Base-by-base conservation (phyloP, 2,797 vertebrate species). In the Amphiprion clarkii region DNA sequence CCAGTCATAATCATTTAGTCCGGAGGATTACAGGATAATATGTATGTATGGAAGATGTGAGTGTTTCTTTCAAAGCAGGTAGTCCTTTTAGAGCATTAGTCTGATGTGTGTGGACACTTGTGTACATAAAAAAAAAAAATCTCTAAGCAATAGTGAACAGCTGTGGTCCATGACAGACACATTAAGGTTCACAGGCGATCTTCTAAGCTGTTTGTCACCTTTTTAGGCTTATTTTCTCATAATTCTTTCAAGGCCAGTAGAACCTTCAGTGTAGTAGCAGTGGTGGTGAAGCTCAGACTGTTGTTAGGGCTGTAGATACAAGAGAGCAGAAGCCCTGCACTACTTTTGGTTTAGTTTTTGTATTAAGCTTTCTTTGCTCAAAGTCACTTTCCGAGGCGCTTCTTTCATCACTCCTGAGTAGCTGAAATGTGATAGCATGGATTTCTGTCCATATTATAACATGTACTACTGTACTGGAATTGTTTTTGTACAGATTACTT, bases 101-200 rank as follows among this genome's bases (percentile, higher is more conserved):
- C 81, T 66, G 59, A 48, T 61, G 66, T 86, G 63, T 76, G 79
- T 80, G 62, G 62, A 82, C 64, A 71, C 60, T 62, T 70, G 31
- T 36, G 12, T 54, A 65, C 54, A 59, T n/a, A 14, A 62, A 52
- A 48, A 62, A 48, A 62, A 33, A 73, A 23, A 42, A 56, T 29
- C 19, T 72, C 42, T 7, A 63, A 73, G 76, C 74, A 82, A 83
- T 76, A 74, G 67, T 63, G 36, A 75, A 56, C 21, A 54, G 65
- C 65, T 72, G 57, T 61, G 58, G 48, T 69, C 48, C 56, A 23
- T 44, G 5, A 54, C 33, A 49, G 52, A 29, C 48, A 44, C 33
- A 21, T 13, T 3, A 33, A 55, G 51, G 46, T 71, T 56, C 7
- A 48, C 58, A 66, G 29, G 36, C 3, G 5, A 66, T 49, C 56